Conservation (phyloP, 1,140 invertebrate species). For the Conopomorpha cramerella region DNA sequence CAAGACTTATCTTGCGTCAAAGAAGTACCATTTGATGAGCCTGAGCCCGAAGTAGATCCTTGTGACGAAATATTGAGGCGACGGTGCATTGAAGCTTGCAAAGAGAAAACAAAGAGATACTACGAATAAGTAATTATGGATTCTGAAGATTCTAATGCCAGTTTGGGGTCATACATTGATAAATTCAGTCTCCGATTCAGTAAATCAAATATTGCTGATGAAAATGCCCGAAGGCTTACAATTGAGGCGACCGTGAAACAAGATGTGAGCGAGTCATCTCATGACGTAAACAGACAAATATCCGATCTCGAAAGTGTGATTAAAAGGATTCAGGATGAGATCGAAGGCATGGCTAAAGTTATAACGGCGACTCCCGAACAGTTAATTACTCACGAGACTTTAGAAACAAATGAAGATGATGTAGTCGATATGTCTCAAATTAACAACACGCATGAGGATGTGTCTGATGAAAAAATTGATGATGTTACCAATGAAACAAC, state of each 20-base stretch:
- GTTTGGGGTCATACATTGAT: too few species aligned
- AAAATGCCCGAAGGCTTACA: slow-evolving; percentile 10
- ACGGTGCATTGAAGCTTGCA: slow-evolving; percentile 18
- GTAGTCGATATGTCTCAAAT: too few species aligned
- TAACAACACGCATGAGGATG: too few species aligned
- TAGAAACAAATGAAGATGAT: too few species aligned
- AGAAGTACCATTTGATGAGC: too few species aligned
- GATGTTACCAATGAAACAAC: too few species aligned
- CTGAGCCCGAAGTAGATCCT: slow-evolving; percentile 15
- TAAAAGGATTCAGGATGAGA: slow-evolving; percentile 21
- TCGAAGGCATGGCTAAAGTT: slow-evolving; percentile 12
- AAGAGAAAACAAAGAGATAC: slow-evolving; percentile 24
- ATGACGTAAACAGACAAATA: slow-evolving; percentile 22
- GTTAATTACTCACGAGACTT: too few species aligned
- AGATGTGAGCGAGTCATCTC: slow-evolving; percentile 2
- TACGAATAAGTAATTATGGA: too few species aligned
- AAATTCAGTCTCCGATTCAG: slow-evolving; percentile 11
- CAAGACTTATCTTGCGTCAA: too few species aligned
- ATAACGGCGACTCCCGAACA: slow-evolving; percentile 3
- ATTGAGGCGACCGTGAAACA: slow-evolving; percentile 12
- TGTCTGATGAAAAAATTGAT: too few species aligned
- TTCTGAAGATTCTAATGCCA: too few species aligned
- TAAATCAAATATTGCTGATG: slow-evolving; percentile 8
- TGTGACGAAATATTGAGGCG: slow-evolving; percentile 19
- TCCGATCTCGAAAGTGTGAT: slow-evolving; percentile 24